Conservation (phyloP, 1,140 invertebrate species). For the Saccostrea cuccullata region DNA sequence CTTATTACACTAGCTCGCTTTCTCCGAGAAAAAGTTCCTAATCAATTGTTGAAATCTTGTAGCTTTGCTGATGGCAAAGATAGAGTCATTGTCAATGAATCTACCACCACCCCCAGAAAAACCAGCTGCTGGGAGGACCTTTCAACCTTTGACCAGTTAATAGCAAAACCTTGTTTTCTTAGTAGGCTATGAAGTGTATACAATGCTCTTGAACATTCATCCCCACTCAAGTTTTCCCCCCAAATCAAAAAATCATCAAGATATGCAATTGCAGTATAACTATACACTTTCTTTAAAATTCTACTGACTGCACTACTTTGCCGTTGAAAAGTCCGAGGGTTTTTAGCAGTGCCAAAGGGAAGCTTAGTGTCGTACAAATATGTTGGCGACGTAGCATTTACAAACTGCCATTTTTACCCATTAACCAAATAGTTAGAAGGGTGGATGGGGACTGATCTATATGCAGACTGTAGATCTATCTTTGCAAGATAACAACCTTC, state of each 20-base stretch:
- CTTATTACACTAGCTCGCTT: too few species aligned
- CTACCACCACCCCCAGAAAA: too few species aligned
- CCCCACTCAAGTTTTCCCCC: slow-evolving; percentile 4
- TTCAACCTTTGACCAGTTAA: slow-evolving; percentile 42
- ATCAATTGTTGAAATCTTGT: too few species aligned
- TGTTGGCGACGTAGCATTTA: too few species aligned
- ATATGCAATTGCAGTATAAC: slow-evolving; percentile 39
- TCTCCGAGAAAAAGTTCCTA: too few species aligned
- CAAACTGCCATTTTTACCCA: too few species aligned
- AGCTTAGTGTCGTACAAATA: too few species aligned
- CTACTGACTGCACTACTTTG: slow-evolving; percentile 39
- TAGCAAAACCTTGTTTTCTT: slow-evolving; percentile 38
- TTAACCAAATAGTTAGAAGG: too few species aligned
- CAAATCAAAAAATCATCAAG: slow-evolving; percentile 51
- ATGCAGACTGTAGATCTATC: too few species aligned
- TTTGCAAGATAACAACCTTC: too few species aligned
- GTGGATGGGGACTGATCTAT: too few species aligned
- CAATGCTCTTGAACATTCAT: slow-evolving; percentile 25
- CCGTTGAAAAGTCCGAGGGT: slow-evolving; percentile 45
- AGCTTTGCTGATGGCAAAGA: neutral
- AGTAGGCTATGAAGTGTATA: neutral
- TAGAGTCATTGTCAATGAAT: neutral
- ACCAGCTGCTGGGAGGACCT: neutral
- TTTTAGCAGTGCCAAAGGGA: too few species aligned
- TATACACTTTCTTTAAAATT: slow-evolving; percentile 39